Percentiles rank a stretch among this genome's conserved stretches.
These are phyloP conservation scores for Drosophila trichaetosa DNA, from an alignment of 2,888 invertebrate species.

Conservation along the genomic window DNA sequence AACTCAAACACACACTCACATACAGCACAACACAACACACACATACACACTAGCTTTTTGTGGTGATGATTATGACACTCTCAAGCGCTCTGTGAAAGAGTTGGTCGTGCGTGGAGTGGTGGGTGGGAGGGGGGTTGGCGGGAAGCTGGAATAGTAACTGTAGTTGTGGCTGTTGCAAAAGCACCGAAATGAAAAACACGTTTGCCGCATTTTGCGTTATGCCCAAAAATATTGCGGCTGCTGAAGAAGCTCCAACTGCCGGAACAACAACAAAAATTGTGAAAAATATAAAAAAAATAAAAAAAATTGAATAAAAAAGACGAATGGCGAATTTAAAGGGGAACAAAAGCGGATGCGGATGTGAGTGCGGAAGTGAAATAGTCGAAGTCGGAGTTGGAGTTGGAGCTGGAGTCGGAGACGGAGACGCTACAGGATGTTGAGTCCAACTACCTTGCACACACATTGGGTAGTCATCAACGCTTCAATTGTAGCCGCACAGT, in stretches of 20 bases:
- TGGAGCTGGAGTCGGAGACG: background rate
- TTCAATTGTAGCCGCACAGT: slow-evolving; percentile 21
- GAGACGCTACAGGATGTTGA: slow-evolving; percentile 38
- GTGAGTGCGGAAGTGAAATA: slow-evolving; percentile 20
- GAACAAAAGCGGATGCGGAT: slow-evolving; percentile 51
- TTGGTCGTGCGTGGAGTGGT: slow-evolving; percentile 49
- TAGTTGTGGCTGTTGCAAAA: slow-evolving; percentile 1
- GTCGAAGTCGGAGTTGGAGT: slow-evolving; percentile 1
- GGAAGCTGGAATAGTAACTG: slow-evolving; percentile 4
- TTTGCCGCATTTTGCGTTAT: slow-evolving; percentile 51
- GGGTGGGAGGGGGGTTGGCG: background rate
- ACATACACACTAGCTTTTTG: slow-evolving; percentile 2
- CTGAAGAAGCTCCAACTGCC: slow-evolving; percentile 34
- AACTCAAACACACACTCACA: slow-evolving; percentile 2
- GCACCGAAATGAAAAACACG: slow-evolving; percentile 52
- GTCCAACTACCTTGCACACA: slow-evolving; percentile 50
- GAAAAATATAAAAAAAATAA: slow-evolving; percentile 9
- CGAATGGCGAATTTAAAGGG: slow-evolving; percentile 22
- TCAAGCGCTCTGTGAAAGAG: slow-evolving; percentile 36
- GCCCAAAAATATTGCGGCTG: slow-evolving; percentile 53
- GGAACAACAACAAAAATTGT: slow-evolving; percentile 5
- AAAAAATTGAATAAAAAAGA: slow-evolving; percentile 10
- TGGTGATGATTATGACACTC: slow-evolving; percentile 65
- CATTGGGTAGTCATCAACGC: slow-evolving; percentile 35
- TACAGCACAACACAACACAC: background rate